phyloP scores from a whole-genome alignment of 2,888 invertebrate species.

The Pemphredon lugubris region DNA sequence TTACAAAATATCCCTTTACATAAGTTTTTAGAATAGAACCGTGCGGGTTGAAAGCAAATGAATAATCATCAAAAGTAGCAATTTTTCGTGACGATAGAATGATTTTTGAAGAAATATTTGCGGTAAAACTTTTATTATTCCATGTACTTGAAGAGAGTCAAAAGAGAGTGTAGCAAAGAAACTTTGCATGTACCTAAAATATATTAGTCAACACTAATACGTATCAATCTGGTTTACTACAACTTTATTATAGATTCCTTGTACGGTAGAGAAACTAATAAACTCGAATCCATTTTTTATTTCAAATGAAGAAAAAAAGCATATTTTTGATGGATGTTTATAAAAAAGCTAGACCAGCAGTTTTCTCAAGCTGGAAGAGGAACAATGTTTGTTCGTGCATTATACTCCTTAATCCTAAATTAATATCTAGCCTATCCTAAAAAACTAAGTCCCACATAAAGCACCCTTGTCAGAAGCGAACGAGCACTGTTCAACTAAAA shows the following conservation, averaged over 20 bases:
- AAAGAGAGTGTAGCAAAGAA: too few species aligned
- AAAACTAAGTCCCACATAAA: slow-evolving; percentile 4
- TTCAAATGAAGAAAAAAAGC: background rate
- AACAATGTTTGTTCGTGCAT: slow-evolving; percentile 43
- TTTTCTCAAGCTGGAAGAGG: slow-evolving; percentile 62
- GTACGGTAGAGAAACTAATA: too few species aligned
- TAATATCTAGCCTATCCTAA: slow-evolving; percentile 1
- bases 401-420: slow-evolving; percentile 33
- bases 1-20: background rate
- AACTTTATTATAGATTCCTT: too few species aligned
- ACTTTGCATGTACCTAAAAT: too few species aligned
- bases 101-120: too few species aligned
- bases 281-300: too few species aligned
- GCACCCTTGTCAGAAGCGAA: background rate
- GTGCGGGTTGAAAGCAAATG: background rate
- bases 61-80: background rate
- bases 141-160: too few species aligned
- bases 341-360: slow-evolving; percentile 7
- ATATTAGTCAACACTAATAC: too few species aligned
- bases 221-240: too few species aligned
- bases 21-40: slow-evolving; percentile 4
- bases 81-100: background rate
- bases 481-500: background rate
- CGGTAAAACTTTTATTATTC: too few species aligned
- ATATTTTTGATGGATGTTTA: slow-evolving; percentile 23